phyloP scores from a whole-genome alignment of 2,888 invertebrate species.

The Seira ritae region DNA sequence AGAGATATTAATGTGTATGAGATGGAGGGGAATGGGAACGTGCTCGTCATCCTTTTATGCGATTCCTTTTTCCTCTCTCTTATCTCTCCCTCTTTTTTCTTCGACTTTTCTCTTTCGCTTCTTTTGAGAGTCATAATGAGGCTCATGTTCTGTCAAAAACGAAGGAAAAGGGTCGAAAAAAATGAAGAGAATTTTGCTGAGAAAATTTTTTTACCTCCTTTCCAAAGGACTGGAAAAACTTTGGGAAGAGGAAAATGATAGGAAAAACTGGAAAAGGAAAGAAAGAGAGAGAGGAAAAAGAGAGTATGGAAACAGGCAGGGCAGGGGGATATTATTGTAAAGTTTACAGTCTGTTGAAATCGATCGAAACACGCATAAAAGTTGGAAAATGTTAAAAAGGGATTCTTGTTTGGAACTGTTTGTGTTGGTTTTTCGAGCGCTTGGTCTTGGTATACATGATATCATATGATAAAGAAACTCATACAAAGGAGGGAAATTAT shows the following conservation, averaged over 20 bases:
- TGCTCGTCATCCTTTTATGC: constrained; percentile 66
- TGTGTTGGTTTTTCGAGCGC: no score
- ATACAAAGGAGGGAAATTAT: no score
- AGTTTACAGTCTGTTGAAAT: no score
- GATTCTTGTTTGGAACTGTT: no score
- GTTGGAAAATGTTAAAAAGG: no score
- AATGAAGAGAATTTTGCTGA: background rate
- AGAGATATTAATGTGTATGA: constrained; percentile 31
- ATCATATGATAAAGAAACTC: no score
- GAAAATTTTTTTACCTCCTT: background rate
- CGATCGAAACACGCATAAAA: no score
- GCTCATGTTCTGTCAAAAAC: constrained; percentile 62
- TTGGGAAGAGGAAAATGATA: background rate
- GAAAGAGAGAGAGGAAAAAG: constrained; percentile 17
- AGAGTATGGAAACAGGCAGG: constrained; percentile 16
- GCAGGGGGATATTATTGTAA: background rate
- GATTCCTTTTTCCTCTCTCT: constrained; percentile 42
- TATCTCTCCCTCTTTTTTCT: background rate
- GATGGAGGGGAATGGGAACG: constrained; percentile 58
- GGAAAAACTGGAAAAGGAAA: constrained; percentile 12
- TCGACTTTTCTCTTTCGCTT: constrained; percentile 19
- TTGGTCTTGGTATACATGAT: no score
- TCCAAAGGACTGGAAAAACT: constrained; percentile 17
- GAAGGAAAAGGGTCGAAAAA: constrained; percentile 47
- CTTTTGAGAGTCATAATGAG: constrained; percentile 53